A percentile compares a stretch with the other conserved stretches of the same genome.
Conservation (phyloP, 2,113 vertebrate species). For the Nycticryphes semicollaris region DNA sequence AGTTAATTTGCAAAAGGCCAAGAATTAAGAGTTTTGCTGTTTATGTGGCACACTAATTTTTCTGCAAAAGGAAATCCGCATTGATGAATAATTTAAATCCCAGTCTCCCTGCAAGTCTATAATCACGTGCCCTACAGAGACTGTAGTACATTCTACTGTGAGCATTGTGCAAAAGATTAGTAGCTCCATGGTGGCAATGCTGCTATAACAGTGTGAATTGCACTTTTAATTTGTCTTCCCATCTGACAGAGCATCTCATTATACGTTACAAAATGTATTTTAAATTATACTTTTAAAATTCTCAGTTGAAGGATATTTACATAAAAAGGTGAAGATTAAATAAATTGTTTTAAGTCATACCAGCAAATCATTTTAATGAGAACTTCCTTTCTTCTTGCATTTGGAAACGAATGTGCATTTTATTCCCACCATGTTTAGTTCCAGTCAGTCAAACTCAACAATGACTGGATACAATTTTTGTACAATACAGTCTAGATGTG, state of each 20-base stretch:
- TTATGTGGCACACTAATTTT: conserved; percentile 47
- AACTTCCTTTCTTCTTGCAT: conserved; percentile 26
- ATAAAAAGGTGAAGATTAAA: conserved; percentile 76
- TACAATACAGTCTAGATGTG: conserved; percentile 13
- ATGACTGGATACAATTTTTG: conserved; percentile 6
- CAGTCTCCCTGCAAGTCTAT: conserved; percentile 44
- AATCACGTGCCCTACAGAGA: conserved; percentile 52
- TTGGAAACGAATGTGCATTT: conserved; percentile 48
- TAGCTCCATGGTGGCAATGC: conserved; percentile 32
- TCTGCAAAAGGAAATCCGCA: conserved; percentile 37
- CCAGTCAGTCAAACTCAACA: conserved; percentile 25
- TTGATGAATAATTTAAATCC: conserved; percentile 71
- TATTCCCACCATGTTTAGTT: conserved; percentile 54
- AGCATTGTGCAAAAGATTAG: conserved; percentile 65
- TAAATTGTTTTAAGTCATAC: conserved; percentile 73
- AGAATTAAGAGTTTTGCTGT: conserved; percentile 53
- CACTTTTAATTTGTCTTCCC: conserved; percentile 77
- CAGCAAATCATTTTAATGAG: conserved; percentile 69
- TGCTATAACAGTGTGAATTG: conserved; percentile 64
- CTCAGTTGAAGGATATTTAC: conserved; percentile 73
- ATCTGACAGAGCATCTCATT: conserved; percentile 75
- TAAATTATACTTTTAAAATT: conserved; percentile 70
- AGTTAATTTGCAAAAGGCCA: conserved; percentile 60
- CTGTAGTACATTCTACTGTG: conserved; percentile 60
- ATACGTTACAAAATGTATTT: conserved; percentile 76